A percentile compares a stretch with the other conserved stretches of the same genome.
Evolutionary conservation across 2,888 invertebrate species (phyloP).

Genomic region (Polyommatus iphigenia): DNA sequence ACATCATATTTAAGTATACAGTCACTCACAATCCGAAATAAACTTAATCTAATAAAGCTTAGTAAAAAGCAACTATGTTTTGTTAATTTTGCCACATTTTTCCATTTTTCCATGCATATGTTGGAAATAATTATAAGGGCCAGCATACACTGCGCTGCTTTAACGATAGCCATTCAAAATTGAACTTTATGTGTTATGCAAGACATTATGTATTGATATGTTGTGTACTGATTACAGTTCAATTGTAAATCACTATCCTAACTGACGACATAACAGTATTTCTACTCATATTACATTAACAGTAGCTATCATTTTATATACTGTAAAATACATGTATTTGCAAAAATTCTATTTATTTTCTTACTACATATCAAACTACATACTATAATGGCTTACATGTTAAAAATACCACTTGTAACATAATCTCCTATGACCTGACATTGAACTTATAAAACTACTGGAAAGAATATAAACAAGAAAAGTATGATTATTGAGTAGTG

Average conservation of each 20-base stretch:
- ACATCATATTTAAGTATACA: slow-evolving; percentile 1
- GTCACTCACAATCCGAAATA: slow-evolving; percentile 24
- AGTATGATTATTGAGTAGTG: neutral
- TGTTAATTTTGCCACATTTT: slow-evolving; percentile 12
- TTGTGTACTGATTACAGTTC: too few relatives aligned
- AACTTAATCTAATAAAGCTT: slow-evolving; percentile 33
- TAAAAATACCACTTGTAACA: neutral
- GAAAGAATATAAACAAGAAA: neutral
- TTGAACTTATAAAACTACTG: neutral
- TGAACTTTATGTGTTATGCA: neutral
- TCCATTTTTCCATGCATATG: slow-evolving; percentile 5
- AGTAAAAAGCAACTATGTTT: neutral
- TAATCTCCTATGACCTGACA: neutral
- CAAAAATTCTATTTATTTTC: neutral
- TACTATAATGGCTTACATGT: neutral
- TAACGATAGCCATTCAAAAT: neutral
- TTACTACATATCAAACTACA: neutral
- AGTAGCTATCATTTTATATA: neutral
- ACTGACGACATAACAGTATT: neutral
- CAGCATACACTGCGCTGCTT: neutral
- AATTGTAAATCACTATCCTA: too few relatives aligned
- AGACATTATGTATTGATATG: neutral
- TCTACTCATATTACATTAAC: neutral
- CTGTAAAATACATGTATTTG: neutral
- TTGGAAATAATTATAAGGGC: neutral